These are phyloP conservation scores for Misgurnus anguillicaudatus DNA, from an alignment of 2,113 vertebrate species.

Conservation along the genomic window DNA sequence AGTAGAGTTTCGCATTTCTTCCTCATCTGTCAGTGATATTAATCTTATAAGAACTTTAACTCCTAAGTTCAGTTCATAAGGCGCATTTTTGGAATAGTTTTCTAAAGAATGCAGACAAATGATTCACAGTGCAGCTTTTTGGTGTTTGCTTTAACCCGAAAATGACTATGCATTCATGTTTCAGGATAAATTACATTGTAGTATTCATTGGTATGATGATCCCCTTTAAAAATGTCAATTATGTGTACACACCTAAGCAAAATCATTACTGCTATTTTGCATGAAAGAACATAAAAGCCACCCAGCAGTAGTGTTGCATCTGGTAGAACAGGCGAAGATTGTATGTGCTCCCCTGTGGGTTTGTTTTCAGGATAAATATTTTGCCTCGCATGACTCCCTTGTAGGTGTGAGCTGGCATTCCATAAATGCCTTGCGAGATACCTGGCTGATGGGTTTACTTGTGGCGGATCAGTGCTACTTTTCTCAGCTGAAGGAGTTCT, in stretches of 20 bases:
- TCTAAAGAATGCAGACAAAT: conserved; percentile 41
- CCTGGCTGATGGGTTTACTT: conserved; percentile 62
- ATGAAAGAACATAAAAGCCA: neutral
- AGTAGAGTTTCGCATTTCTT: conserved; percentile 44
- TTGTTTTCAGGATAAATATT: conserved; percentile 63
- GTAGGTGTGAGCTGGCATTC: conserved; percentile 62
- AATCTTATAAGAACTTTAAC: conserved; percentile 46
- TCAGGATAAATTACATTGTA: neutral
- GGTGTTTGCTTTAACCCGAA: neutral
- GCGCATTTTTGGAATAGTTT: conserved; percentile 48
- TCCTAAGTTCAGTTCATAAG: conserved; percentile 30
- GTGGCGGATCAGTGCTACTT: conserved; percentile 64
- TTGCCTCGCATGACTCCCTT: conserved; percentile 47
- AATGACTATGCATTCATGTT: neutral
- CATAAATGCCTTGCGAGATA: conserved; percentile 64
- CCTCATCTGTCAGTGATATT: conserved; percentile 35
- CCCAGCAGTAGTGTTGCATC: neutral
- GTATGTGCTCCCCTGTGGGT: conserved; percentile 29
- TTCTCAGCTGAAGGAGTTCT: conserved; percentile 55
- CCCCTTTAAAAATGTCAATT: neutral
- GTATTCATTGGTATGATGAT: neutral
- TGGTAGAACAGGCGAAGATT: neutral
- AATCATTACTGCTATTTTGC: neutral
- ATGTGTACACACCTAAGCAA: neutral
- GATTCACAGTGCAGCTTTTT: conserved; percentile 23